Evolutionary conservation across 2,797 vertebrate genomes (phyloP).

Genomic region (Sciurus carolinensis): DNA sequence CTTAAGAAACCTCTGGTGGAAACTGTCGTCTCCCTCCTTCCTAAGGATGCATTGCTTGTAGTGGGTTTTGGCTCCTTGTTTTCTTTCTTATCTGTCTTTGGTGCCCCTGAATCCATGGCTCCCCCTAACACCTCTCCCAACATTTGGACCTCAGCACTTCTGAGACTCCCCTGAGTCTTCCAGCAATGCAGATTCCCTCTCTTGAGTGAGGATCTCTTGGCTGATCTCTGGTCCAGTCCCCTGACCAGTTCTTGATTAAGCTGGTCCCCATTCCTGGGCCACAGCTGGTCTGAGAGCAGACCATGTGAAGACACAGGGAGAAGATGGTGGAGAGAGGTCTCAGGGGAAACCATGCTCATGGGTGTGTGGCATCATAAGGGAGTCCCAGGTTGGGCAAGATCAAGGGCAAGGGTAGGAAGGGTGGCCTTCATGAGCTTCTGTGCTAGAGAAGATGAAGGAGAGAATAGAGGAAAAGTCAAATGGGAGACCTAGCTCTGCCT

Average conservation of each 20-base stretch:
- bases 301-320: not conserved
- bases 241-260: not conserved
- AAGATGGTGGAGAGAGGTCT: not conserved
- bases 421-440: not conserved
- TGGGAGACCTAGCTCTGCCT: not conserved
- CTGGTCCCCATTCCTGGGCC: not conserved
- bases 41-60: not conserved
- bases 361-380: accelerated
- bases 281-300: not conserved
- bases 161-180: not conserved
- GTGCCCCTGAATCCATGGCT: accelerated
- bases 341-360: accelerated
- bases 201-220: not conserved
- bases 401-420: not conserved
- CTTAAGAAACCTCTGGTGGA: not conserved
- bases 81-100: not conserved
- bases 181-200: not conserved
- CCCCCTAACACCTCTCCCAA: not conserved
- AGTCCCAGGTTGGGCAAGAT: not conserved
- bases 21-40: not conserved
- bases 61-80: not conserved
- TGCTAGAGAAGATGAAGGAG: not conserved
- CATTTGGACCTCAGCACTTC: not conserved
- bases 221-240: not conserved
- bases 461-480: not conserved